Evolutionary conservation across 2,797 vertebrate genomes (phyloP), one percentile per base, ranked within the genome.

Genomic region (Rhynchotus rufescens): DNA sequence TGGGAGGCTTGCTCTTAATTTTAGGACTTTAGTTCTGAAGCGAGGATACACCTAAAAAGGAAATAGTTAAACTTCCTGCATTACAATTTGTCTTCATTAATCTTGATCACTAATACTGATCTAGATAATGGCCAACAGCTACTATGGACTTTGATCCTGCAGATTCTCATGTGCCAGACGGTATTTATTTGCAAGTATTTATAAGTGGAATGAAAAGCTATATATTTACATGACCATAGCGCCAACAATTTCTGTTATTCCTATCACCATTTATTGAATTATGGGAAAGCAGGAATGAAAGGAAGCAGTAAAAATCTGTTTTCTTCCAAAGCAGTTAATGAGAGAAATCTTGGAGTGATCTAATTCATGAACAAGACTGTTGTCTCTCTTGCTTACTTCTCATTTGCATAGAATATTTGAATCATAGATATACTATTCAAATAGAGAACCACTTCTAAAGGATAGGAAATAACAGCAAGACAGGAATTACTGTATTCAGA

Each of bases 351-450:
- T 75, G 15, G 20, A 12, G 38, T 11, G 64, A 25, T 11, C 15
- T 78, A 30, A 69, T 84, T 90, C 74, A 9, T 91, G 49, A 60
- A 56, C 26, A 56, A 49, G 17, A 38, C 68, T 28, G 26, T 73
- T 77, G 71, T 21, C 12, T 36, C 14, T 74, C 22, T 78, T 78
- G 11, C 26, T 67, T 84, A 56, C 15, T 74, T 85, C n/a, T 75
- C 54, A 72, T 90, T 92, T 73, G 26, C n/a, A 78, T 83, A 56
- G 82, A 78, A 52, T 28, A 44, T 75, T 85, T 78, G 69, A 85
- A 83, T 51, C 7, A 7, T 28, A 66, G 19, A 4, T 59, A 62
- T 54, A 15, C 2, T 66, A 12, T 45, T 87, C 26, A 88, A 87
- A 71, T 42, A 56, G 11, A 52, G 49, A 51, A 75, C 23, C 49